Base-by-base conservation (phyloP, 2,113 vertebrate genomes). In the Steatornis caripensis region DNA sequence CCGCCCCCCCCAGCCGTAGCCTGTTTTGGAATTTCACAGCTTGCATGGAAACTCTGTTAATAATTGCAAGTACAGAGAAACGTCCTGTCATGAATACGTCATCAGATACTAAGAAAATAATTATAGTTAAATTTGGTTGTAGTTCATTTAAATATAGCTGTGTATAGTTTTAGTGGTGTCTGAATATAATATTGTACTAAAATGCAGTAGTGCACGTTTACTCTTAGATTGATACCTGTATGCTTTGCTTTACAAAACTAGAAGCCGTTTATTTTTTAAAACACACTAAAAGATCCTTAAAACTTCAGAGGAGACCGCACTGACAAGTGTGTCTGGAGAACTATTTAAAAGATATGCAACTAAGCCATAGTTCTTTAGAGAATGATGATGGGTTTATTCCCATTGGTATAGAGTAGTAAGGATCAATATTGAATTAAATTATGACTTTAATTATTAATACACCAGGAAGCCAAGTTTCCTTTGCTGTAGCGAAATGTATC, bases 391-490 rank as follows among this genome's bases (percentile, higher is more conserved):
- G 11, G 11, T 24, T 29, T 4, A n/a, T 12, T 20, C 10, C 58
- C 29, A 53, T 70, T 23, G 26, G 12, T 79, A 49, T 68, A 46
- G 36, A 49, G 69, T 55, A 93, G 46, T n/a, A 68, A 79, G 79
- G 78, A 92, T 93, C 90, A 68, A 89, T 93, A 92, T 26, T 71
- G 57, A 93, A 92, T 96, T 92, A 93, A 97, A 92, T 94, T 87
- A 92, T 89, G 3, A 64, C 14, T 64, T 91, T 49, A 79, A 92
- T 88, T 85, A 92, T 87, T 91, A 90, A 90, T 95, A 83, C 34
- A 37, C 13, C 70, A 68, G 94, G 89, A 95, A 97, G 80, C 49
- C 79, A 71, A 32, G 39, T 68, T 91, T 91, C 45, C 46, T 87
- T 76, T 65, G 45, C 64, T 61, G 23, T 87, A 65, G 81, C 70